Evolutionary conservation across 2,888 invertebrate genomes (phyloP).

Genomic region (Carcina quercana): DNA sequence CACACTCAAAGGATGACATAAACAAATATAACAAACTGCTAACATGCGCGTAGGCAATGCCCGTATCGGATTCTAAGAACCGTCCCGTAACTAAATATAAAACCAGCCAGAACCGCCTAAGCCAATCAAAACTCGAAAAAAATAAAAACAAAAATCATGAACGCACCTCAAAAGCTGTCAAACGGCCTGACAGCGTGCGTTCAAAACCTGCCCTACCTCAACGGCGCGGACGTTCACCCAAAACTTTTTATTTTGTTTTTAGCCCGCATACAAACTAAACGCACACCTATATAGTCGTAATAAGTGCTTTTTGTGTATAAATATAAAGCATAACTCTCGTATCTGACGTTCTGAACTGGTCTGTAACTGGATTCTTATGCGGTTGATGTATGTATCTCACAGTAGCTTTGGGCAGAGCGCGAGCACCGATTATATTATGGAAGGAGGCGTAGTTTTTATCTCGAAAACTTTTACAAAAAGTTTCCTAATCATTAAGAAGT

Average conservation of each 20-base stretch:
- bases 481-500: too few relatives aligned
- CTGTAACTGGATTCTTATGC: constrained; percentile 45
- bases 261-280: constrained; percentile 63
- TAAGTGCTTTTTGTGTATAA: constrained; percentile 28
- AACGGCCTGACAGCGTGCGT: constrained; percentile 44
- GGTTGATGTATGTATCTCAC: constrained; percentile 21
- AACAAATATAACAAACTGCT: too few relatives aligned
- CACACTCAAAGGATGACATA: too few relatives aligned
- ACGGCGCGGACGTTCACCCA: constrained; percentile 60
- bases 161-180: constrained; percentile 69
- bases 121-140: constrained; percentile 44
- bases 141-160: constrained; percentile 43
- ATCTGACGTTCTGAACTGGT: constrained; percentile 54
- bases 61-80: constrained; percentile 1
- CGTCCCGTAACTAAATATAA: constrained; percentile 7
- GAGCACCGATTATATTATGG: too few relatives aligned
- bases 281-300: constrained; percentile 36
- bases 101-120: constrained; percentile 39
- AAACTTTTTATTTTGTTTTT: constrained; percentile 66
- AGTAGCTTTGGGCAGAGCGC: constrained; percentile 37
- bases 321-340: constrained; percentile 51
- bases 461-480: too few relatives aligned
- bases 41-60: constrained; percentile 22
- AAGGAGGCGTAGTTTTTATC: too few relatives aligned
- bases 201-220: constrained; percentile 58